Base-by-base conservation (phyloP, 1,140 invertebrate genomes). In the Brachionus angularis region DNA sequence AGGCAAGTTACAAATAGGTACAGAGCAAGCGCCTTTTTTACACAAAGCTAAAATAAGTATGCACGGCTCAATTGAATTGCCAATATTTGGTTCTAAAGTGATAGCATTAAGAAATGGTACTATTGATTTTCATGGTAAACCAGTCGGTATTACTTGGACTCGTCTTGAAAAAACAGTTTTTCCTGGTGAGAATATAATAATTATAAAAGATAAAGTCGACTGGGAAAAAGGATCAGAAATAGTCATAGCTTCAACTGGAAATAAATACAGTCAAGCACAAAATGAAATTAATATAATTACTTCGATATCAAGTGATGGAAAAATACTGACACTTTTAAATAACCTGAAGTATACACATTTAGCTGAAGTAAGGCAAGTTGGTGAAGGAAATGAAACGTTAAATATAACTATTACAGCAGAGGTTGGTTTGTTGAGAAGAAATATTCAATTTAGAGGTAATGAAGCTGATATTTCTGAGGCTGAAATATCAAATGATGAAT, bases 161-260 rank as follows among this genome's bases (percentile, higher is more conserved):
- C 39, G 53, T 25, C 74, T 80, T 3, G 72, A 71, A 12, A 10
- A 21, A 7, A 79, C 78, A 47, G 79, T 76, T 0, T n/a, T n/a
- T 27, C 74, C 72, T 27, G 77, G 76, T 3, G 25, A 25, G 14
- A 74, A 34, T 12, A 73, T 69, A 14, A 52, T 81, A 16, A 16
- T 33, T 31, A 71, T 78, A n/a, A 67, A 74, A 27, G 39, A 74
- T 14, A 64, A 74, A n/a, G 76, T 77, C 21, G 73, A 75, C 34
- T 81, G 80, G 80, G 8, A 74, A 44, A 72, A 74, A 8, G 76
- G 75, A 14, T 77, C 78, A 33, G 29, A 78, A 44, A 77, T 81
- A 25, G 76, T 78, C 47, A 76, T 81, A 33, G 78, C 80, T n/a
- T 76, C 78, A n/a, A 79, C 80, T 14, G 77, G 78, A 14, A 46